phyloP scores from a whole-genome alignment of 2,113 vertebrate genomes.

The Microcebus murinus region DNA sequence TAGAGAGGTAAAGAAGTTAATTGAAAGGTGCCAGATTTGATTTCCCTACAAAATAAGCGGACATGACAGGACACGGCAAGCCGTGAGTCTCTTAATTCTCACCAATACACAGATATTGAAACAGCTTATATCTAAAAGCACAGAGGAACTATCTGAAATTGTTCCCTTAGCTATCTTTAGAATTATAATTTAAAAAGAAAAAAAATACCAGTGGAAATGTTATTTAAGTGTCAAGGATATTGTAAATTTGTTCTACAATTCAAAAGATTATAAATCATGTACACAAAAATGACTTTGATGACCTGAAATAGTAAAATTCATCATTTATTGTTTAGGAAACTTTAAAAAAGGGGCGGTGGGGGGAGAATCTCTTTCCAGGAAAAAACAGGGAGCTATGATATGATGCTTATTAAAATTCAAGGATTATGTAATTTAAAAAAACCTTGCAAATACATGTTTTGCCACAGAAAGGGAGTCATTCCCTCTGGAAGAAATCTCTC shows the following conservation, averaged over 20 bases:
- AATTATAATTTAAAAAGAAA: conserved; percentile 23
- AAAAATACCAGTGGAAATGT: neutral
- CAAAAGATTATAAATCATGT: neutral
- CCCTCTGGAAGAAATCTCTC: neutral
- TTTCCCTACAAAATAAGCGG: conserved; percentile 68
- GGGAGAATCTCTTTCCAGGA: neutral
- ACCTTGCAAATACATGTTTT: neutral
- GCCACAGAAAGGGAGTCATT: neutral
- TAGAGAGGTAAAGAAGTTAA: conserved; percentile 62
- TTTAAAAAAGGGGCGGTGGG: neutral
- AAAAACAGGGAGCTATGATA: neutral
- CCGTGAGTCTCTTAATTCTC: conserved; percentile 58
- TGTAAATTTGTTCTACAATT: conserved; percentile 27
- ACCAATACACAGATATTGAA: conserved; percentile 49
- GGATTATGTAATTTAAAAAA: neutral
- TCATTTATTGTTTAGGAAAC: neutral
- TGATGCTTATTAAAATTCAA: neutral
- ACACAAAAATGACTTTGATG: neutral
- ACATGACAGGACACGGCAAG: conserved; percentile 57
- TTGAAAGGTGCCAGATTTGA: conserved; percentile 78
- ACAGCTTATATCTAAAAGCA: conserved; percentile 21
- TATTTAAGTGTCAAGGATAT: conserved; percentile 20
- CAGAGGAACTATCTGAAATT: conserved; percentile 17
- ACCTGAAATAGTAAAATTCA: neutral
- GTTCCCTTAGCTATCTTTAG: conserved; percentile 55